Conservation (phyloP, 2,113 vertebrate species). For the Myotis brandtii region DNA sequence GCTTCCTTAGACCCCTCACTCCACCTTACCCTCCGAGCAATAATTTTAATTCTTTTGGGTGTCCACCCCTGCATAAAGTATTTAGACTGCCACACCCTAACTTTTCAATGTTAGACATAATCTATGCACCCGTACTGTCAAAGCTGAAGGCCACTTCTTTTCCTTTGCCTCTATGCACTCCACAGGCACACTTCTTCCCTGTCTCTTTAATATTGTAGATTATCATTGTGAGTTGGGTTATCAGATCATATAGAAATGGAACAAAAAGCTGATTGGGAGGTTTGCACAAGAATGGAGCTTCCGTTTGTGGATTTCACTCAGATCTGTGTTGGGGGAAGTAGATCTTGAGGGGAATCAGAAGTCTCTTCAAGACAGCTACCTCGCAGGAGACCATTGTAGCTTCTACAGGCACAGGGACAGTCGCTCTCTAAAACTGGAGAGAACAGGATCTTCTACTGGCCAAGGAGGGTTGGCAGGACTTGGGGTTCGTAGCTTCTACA, state of each 20-base stretch:
- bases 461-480: background rate
- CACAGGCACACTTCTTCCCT: background rate
- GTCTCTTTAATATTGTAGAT: background rate
- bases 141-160: background rate
- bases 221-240: background rate
- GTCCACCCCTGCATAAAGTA: background rate
- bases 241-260: background rate
- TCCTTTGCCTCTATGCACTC: background rate
- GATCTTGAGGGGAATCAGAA: background rate
- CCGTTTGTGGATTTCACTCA: background rate
- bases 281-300: background rate
- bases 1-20: background rate
- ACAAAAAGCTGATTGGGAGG: background rate
- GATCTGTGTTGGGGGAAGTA: background rate
- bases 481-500: background rate
- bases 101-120: background rate
- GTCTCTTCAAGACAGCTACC: background rate
- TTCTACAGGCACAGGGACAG: background rate
- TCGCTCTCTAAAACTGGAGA: background rate
- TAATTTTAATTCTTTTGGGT: background rate
- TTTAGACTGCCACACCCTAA: background rate
- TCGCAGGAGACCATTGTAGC: background rate
- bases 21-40: background rate
- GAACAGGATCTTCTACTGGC: background rate
- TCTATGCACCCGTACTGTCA: background rate